Percentiles rank a stretch among this genome's conserved stretches.
Conservation (phyloP, 2,113 vertebrate genomes). For the Hipposideros armiger region DNA sequence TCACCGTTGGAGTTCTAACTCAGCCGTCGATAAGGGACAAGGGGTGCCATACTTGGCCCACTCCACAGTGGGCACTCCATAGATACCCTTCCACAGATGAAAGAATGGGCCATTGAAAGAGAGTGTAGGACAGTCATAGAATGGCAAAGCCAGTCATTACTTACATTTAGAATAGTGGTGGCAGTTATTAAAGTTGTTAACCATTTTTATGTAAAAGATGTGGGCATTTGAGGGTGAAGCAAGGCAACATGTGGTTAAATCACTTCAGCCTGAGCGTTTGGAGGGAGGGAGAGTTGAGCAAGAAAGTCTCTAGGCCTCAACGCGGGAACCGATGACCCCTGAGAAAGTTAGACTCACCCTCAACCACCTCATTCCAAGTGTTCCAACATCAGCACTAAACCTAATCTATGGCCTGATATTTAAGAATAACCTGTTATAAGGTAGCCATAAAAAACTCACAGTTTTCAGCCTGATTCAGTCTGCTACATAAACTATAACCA, state of each 20-base stretch:
- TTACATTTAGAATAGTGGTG: neutral
- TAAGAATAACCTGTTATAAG: slow-evolving; percentile 76
- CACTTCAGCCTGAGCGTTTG: neutral
- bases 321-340: rapidly evolving
- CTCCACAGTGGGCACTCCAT: neutral
- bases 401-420: slow-evolving; percentile 35
- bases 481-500: slow-evolving; percentile 47
- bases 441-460: slow-evolving; percentile 51
- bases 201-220: neutral
- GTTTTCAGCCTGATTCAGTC: slow-evolving; percentile 32
- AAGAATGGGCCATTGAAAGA: neutral
- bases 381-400: neutral
- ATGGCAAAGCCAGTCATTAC: neutral
- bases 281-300: neutral
- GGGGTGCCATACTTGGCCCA: neutral
- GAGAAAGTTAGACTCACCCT: neutral
- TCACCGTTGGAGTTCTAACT: neutral
- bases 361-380: neutral
- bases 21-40: rapidly evolving
- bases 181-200: neutral
- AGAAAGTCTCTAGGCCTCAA: neutral
- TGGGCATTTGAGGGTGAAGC: neutral
- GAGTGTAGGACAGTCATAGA: neutral
- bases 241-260: neutral
- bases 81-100: neutral